Conservation (phyloP, 2,797 vertebrate species). For the Glyptemys insculpta region DNA sequence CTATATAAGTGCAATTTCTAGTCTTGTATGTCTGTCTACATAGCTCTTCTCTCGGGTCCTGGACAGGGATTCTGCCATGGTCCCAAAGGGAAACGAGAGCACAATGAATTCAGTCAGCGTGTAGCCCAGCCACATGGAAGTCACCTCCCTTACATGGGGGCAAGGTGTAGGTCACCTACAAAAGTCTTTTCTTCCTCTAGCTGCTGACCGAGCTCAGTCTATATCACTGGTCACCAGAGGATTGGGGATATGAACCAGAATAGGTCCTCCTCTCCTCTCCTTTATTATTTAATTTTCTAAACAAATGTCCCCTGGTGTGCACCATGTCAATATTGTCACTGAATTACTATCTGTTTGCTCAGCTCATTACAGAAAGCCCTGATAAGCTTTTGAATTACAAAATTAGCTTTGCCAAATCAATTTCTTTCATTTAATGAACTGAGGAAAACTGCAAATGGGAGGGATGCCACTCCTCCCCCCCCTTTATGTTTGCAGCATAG, state of each 20-base stretch:
- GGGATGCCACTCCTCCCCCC: slow-evolving; percentile 54
- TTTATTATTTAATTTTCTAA: slow-evolving; percentile 82
- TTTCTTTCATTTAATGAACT: slow-evolving; percentile 85
- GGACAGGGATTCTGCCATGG: slow-evolving; percentile 18
- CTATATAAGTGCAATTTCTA: slow-evolving; percentile 33
- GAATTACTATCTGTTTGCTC: slow-evolving; percentile 85
- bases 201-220: background rate
- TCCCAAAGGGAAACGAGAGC: slow-evolving; percentile 42
- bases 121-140: background rate
- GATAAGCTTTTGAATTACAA: slow-evolving; percentile 89
- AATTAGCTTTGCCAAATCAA: slow-evolving; percentile 86
- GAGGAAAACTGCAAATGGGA: slow-evolving; percentile 73
- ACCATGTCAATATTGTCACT: slow-evolving; percentile 84
- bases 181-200: slow-evolving; percentile 9
- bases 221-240: background rate
- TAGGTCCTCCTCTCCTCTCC: slow-evolving; percentile 50
- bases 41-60: slow-evolving; percentile 34
- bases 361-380: slow-evolving; percentile 84
- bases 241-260: slow-evolving; percentile 17
- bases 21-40: background rate
- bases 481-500: slow-evolving; percentile 28
- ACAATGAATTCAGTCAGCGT: slow-evolving; percentile 21
- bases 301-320: slow-evolving; percentile 69
- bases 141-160: background rate
- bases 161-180: background rate